Conservation (phyloP, 53 echinoderm and acorn worm genomes). For the Apostichopus leukothele region DNA sequence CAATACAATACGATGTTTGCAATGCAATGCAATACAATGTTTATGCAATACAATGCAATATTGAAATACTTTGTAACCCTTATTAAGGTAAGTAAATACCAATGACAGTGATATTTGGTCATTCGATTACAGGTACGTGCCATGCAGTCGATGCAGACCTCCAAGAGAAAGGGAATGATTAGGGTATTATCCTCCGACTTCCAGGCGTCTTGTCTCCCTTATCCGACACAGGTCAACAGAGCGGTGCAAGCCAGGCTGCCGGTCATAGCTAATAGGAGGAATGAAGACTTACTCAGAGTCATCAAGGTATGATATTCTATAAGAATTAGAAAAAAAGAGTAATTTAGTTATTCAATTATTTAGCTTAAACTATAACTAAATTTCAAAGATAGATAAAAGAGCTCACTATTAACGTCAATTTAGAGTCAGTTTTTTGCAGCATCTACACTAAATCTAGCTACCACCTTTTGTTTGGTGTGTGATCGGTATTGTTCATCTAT, state of each 20-base stretch:
- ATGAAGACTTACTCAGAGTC: conserved; percentile 87
- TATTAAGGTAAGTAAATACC: background rate
- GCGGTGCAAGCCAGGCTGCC: conserved; percentile 77
- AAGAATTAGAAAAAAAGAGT: too few relatives aligned
- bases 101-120: background rate
- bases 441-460: too few relatives aligned
- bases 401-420: too few relatives aligned
- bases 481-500: too few relatives aligned
- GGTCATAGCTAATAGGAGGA: conserved; percentile 85
- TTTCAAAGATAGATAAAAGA: too few relatives aligned
- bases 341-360: too few relatives aligned
- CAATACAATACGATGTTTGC: too few relatives aligned
- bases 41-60: background rate
- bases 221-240: conserved; percentile 78
- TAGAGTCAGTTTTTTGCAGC: too few relatives aligned
- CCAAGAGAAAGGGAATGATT: conserved; percentile 77
- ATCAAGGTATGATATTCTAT: conserved; percentile 64
- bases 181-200: conserved; percentile 67
- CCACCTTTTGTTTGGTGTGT: too few relatives aligned
- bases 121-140: conserved; percentile 55
- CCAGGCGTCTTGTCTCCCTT: conserved; percentile 76
- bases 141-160: conserved; percentile 81
- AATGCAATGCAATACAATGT: too few relatives aligned
- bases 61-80: background rate
- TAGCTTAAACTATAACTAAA: too few relatives aligned